These are phyloP conservation scores for Nesometra sesokonis DNA, from an alignment of 35 echinoderm and acorn worm species.

Conservation along the genomic window DNA sequence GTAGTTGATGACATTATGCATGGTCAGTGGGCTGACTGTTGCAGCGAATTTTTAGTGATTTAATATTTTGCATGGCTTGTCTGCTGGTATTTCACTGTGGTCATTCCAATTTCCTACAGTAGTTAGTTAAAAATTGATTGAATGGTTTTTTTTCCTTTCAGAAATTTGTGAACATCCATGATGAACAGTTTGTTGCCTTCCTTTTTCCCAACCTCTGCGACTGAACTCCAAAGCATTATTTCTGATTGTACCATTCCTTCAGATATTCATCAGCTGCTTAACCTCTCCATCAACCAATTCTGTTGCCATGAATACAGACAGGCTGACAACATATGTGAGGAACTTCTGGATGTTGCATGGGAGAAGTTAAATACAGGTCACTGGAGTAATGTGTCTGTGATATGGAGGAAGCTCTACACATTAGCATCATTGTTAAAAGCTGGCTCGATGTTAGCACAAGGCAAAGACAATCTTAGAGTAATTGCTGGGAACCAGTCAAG, in stretches of 20 bases:
- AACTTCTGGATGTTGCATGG: slow-evolving; percentile 60
- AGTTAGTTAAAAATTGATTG: too few species aligned
- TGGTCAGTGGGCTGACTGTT: too few species aligned
- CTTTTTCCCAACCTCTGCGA: not conserved
- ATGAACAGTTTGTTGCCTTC: not conserved
- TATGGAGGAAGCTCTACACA: slow-evolving; percentile 69
- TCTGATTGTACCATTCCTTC: not conserved
- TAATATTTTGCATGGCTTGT: too few species aligned
- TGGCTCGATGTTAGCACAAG: not conserved
- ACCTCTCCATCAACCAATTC: not conserved
- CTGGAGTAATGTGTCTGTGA: slow-evolving; percentile 77
- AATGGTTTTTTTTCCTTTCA: too few species aligned
- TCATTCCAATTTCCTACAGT: too few species aligned
- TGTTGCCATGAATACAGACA: not conserved
- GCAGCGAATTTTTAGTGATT: too few species aligned
- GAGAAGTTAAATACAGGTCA: slow-evolving; percentile 88
- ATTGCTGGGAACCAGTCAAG: not conserved
- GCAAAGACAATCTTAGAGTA: not conserved
- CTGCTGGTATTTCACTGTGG: too few species aligned
- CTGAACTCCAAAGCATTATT: not conserved
- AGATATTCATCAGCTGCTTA: not conserved
- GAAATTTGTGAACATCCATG: not conserved
- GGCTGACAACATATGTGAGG: slow-evolving; percentile 22
- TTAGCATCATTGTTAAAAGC: slow-evolving; percentile 62
- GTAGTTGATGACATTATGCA: too few species aligned